These are phyloP conservation scores for Tethea ocularis DNA, from an alignment of 2,888 invertebrate species.

Conservation along the genomic window DNA sequence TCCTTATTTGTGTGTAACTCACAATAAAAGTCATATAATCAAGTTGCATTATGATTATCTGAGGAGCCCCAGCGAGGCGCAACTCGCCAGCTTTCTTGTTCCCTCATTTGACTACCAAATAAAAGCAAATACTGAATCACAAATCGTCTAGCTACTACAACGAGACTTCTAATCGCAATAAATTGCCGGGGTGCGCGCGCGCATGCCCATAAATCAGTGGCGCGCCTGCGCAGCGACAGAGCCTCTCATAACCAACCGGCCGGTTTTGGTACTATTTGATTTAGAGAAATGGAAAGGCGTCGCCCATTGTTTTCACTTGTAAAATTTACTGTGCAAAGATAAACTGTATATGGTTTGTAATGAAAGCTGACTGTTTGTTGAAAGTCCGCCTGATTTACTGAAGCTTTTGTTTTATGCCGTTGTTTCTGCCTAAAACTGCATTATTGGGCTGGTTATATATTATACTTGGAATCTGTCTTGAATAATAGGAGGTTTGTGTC, in stretches of 20 bases:
- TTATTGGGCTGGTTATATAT: not conserved
- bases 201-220: conserved; percentile 42
- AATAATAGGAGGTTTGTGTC: not conserved
- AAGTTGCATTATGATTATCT: not conserved
- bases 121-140: conserved; percentile 24
- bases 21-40: not conserved
- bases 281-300: conserved; percentile 72
- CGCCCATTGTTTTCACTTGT: conserved; percentile 66
- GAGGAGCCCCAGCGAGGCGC: not conserved
- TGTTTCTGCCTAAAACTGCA: not conserved
- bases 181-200: conserved; percentile 44
- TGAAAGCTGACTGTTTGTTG: conserved; percentile 56
- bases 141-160: conserved; percentile 37
- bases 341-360: conserved; percentile 66
- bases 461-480: not conserved
- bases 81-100: conserved; percentile 7
- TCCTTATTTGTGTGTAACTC: not conserved
- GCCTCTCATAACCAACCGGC: conserved; percentile 47
- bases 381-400: conserved; percentile 48
- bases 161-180: conserved; percentile 50
- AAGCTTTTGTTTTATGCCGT: conserved; percentile 17
- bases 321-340: conserved; percentile 63
- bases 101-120: conserved; percentile 12
- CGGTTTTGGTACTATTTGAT: conserved; percentile 54
- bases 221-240: conserved; percentile 44